phyloP scores from a whole-genome alignment of 2,113 vertebrate genomes.

The Amblyopsis rosae region DNA sequence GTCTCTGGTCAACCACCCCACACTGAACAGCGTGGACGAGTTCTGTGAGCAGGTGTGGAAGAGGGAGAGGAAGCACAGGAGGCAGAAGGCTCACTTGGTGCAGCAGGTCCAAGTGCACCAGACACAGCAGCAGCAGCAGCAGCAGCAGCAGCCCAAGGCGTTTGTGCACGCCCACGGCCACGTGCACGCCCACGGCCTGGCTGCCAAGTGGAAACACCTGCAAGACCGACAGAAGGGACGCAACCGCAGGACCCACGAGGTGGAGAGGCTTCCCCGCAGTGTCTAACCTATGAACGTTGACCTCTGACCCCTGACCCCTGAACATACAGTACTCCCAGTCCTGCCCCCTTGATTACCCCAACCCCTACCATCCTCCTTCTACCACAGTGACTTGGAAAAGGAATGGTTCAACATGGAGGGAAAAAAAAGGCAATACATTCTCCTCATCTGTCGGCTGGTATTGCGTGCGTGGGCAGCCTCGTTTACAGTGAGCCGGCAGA shows the following conservation, averaged over 20 bases:
- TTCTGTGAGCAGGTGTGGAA: conserved; percentile 99
- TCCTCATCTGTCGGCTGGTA: conserved; percentile 71
- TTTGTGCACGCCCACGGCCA: conserved; percentile 56
- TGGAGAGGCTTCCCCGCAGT: conserved; percentile 94
- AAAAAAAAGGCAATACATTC: conserved; percentile 83
- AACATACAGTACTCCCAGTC: conserved; percentile 20
- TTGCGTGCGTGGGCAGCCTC: conserved; percentile 84
- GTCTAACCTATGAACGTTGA: conserved; percentile 81
- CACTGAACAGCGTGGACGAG: conserved; percentile 94
- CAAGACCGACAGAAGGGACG: conserved; percentile 97
- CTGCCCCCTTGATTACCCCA: conserved; percentile 5
- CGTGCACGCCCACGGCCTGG: conserved; percentile 64
- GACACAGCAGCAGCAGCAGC: conserved; percentile 51
- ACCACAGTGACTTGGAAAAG: conserved; percentile 54
- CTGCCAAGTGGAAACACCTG: conserved; percentile 95
- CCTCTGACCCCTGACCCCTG: conserved; percentile 34
- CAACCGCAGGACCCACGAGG: conserved; percentile 98
- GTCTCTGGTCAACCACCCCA: conserved; percentile 94
- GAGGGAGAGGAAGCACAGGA: conserved; percentile 90
- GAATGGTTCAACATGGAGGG: conserved; percentile 79
- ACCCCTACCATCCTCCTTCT: conserved; percentile 27
- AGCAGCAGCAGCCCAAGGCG: conserved; percentile 59
- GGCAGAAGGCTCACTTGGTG: conserved; percentile 82
- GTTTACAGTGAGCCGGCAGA: conserved; percentile 79
- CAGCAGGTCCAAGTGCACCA: conserved; percentile 59